These are phyloP conservation scores for Noctuana brunneofusca DNA, from an alignment of 2,888 invertebrate genomes.

Conservation along the genomic window DNA sequence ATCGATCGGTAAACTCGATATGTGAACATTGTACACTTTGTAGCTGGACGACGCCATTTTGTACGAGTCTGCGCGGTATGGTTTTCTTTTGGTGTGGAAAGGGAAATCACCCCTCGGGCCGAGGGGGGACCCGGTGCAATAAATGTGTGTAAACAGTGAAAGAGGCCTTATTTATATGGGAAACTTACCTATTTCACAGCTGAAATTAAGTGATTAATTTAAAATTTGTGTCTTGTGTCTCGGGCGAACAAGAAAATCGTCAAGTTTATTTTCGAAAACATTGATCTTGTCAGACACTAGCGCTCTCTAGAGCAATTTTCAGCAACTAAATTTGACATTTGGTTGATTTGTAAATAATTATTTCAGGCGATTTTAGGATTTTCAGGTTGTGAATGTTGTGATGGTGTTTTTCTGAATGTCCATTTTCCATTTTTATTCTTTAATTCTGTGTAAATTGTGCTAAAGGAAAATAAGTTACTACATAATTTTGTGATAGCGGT, in stretches of 20 bases:
- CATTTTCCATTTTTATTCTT: too few relatives aligned
- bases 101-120: slow-evolving; percentile 76
- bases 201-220: slow-evolving; percentile 48
- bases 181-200: slow-evolving; percentile 62
- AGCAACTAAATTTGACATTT: slow-evolving; percentile 62
- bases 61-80: slow-evolving; percentile 86
- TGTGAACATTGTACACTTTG: slow-evolving; percentile 74
- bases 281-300: slow-evolving; percentile 69
- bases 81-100: slow-evolving; percentile 73
- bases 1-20: slow-evolving; percentile 85
- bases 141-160: slow-evolving; percentile 48
- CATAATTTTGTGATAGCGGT: too few relatives aligned
- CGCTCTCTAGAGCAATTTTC: slow-evolving; percentile 66
- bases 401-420: not conserved
- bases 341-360: slow-evolving; percentile 40
- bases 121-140: slow-evolving; percentile 70
- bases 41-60: slow-evolving; percentile 85
- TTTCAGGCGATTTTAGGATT: too few relatives aligned
- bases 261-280: slow-evolving; percentile 80
- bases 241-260: slow-evolving; percentile 66
- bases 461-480: too few relatives aligned
- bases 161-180: slow-evolving; percentile 43
- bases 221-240: slow-evolving; percentile 49
- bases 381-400: slow-evolving; percentile 5
- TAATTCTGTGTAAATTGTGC: not conserved